These are phyloP conservation scores for Chlorodrepanis virens DNA, from an alignment of 2,113 vertebrate genomes.

Conservation along the genomic window DNA sequence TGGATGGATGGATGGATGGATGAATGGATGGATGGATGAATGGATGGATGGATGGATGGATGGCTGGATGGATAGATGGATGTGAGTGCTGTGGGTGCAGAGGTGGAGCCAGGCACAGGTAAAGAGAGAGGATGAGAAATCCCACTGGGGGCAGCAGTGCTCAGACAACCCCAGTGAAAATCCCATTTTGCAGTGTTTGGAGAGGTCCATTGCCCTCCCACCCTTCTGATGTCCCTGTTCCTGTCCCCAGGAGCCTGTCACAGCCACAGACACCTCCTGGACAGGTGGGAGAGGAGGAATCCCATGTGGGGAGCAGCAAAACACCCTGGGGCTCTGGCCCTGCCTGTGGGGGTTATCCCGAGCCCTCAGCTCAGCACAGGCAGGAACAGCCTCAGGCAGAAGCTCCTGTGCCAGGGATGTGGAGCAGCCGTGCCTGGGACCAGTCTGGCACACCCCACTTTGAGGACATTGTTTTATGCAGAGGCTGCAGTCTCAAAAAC, in stretches of 20 bases:
- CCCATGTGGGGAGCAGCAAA: not conserved
- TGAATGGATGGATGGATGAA: not conserved
- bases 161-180: not conserved
- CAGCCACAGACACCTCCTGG: not conserved
- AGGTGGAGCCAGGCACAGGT: no score
- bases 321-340: accelerated
- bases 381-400: not conserved
- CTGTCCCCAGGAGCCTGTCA: not conserved
- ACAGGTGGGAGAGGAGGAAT: not conserved
- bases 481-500: not conserved
- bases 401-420: not conserved
- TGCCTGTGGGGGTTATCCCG: not conserved
- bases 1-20: not conserved
- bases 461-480: not conserved
- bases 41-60: not conserved
- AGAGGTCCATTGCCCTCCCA: accelerated
- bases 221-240: not conserved
- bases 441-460: not conserved
- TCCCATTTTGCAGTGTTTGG: accelerated
- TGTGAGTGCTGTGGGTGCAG: not conserved
- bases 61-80: not conserved
- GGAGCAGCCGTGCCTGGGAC: not conserved
- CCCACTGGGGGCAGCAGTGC: not conserved
- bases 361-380: not conserved
- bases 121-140: not conserved